Conservation (phyloP, 2,888 invertebrate species). For the Parnassius mnemosyne region DNA sequence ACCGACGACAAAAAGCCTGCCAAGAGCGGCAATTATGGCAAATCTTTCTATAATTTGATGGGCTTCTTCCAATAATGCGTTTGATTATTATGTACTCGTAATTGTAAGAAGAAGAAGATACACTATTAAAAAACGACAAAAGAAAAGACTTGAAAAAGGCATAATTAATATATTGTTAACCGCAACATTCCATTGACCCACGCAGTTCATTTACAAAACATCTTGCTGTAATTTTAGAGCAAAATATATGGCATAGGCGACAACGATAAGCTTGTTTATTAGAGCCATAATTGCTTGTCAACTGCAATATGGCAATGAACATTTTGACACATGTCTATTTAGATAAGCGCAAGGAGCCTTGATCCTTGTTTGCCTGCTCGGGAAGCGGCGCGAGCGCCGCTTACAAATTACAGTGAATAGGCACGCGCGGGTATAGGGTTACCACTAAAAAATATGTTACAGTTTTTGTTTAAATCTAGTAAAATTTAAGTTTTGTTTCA, state of each 20-base stretch:
- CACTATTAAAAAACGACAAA: background rate
- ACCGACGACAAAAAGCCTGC: too few relatives aligned
- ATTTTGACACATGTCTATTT: slow-evolving; percentile 41
- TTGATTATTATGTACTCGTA: too few relatives aligned
- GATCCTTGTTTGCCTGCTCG: slow-evolving; percentile 42
- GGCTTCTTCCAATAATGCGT: too few relatives aligned
- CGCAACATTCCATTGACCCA: background rate
- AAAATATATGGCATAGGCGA: background rate
- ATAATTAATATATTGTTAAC: background rate
- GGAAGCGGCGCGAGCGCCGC: slow-evolving; percentile 49
- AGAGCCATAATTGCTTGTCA: slow-evolving; percentile 28
- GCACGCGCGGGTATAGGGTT: slow-evolving; percentile 57
- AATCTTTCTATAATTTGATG: too few relatives aligned
- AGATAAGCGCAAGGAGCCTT: slow-evolving; percentile 40
- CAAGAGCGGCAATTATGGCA: too few relatives aligned
- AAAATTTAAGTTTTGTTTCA: too few relatives aligned
- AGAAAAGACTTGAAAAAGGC: background rate
- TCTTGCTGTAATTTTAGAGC: too few relatives aligned
- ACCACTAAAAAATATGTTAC: background rate
- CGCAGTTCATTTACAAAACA: too few relatives aligned
- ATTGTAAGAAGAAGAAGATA: background rate
- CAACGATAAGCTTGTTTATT: slow-evolving; percentile 6
- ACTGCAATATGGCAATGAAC: slow-evolving; percentile 30
- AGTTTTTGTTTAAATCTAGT: too few relatives aligned
- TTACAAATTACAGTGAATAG: slow-evolving; percentile 63